These are phyloP conservation scores for Aptenodytes patagonicus DNA, from an alignment of 2,113 vertebrate genomes.

Conservation along the genomic window DNA sequence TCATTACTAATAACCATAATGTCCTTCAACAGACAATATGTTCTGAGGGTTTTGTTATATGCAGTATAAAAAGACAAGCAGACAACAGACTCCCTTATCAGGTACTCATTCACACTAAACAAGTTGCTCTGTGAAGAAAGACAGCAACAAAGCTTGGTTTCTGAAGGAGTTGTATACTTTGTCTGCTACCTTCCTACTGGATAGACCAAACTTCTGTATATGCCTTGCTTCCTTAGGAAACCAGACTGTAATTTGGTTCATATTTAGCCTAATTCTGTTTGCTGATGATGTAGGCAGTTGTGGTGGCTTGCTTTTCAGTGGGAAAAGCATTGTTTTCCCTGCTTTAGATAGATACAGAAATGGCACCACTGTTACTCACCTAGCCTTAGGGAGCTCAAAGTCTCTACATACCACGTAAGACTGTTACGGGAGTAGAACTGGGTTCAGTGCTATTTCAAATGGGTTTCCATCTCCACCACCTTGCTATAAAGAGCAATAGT, in stretches of 20 bases:
- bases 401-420: not conserved
- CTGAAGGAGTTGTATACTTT: not conserved
- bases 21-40: not conserved
- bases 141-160: not conserved
- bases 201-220: not conserved
- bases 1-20: not conserved
- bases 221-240: not conserved
- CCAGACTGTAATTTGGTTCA: not conserved
- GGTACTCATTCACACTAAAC: not conserved
- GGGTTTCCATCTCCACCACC: not conserved
- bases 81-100: not conserved
- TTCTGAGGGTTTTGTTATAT: not conserved
- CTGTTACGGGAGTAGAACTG: accelerated
- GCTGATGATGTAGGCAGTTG: not conserved
- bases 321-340: not conserved
- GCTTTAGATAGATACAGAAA: not conserved
- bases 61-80: not conserved
- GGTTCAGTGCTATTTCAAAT: not conserved
- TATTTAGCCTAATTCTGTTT: not conserved
- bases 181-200: not conserved
- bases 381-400: not conserved
- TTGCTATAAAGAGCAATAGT: not conserved
- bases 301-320: not conserved
- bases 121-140: not conserved
- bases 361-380: not conserved